phyloP scores from a whole-genome alignment of 2,888 invertebrate genomes.

The Monochamus alternatus region DNA sequence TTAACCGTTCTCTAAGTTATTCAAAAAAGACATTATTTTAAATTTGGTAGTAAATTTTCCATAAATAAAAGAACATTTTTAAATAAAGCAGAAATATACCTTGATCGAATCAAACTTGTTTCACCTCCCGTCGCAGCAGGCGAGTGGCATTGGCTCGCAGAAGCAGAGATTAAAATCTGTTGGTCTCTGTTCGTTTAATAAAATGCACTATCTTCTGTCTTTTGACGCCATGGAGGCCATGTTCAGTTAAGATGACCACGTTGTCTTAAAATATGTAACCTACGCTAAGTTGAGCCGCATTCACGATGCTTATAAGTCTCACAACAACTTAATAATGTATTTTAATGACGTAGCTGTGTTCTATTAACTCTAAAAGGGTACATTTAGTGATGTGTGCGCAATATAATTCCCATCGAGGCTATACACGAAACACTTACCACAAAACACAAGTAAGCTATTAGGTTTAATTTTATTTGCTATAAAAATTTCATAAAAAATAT shows the following conservation, averaged over 20 bases:
- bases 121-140: slow-evolving; percentile 62
- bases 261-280: slow-evolving; percentile 64
- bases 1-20: slow-evolving; percentile 36
- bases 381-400: slow-evolving; percentile 54
- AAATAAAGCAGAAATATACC: slow-evolving; percentile 34
- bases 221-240: slow-evolving; percentile 58
- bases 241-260: slow-evolving; percentile 61
- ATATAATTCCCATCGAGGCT: slow-evolving; percentile 44
- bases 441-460: slow-evolving; percentile 58
- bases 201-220: slow-evolving; percentile 48
- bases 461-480: slow-evolving; percentile 56
- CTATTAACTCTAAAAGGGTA: slow-evolving; percentile 44
- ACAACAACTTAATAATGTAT: slow-evolving; percentile 61
- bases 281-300: slow-evolving; percentile 61
- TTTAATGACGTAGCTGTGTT: slow-evolving; percentile 54
- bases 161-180: slow-evolving; percentile 50
- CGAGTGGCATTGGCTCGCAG: slow-evolving; percentile 58
- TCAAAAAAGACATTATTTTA: slow-evolving; percentile 33
- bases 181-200: slow-evolving; percentile 53
- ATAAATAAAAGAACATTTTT: slow-evolving; percentile 39
- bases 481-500: slow-evolving; percentile 56
- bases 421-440: slow-evolving; percentile 49
- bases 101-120: slow-evolving; percentile 62
- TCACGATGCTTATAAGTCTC: slow-evolving; percentile 57
- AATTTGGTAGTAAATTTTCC: slow-evolving; percentile 42